Conservation (phyloP, 2,797 vertebrate species). For the Enteromius paludinosus region DNA sequence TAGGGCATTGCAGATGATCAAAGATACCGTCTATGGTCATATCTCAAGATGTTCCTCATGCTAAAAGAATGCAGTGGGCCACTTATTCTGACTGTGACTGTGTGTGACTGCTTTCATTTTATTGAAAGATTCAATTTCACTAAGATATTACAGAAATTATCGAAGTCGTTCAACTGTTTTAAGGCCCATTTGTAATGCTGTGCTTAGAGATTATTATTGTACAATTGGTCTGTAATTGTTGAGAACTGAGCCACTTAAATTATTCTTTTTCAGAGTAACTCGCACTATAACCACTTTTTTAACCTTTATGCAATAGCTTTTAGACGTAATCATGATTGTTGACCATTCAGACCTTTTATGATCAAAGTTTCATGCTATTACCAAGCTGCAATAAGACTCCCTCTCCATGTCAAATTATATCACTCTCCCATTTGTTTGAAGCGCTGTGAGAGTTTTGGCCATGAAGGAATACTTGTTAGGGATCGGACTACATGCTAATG, state of each 20-base stretch:
- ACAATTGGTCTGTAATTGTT: constrained; percentile 19
- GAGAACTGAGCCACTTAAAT: constrained; percentile 21
- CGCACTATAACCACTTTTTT: background rate
- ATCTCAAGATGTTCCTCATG: background rate
- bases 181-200: background rate
- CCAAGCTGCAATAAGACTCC: constrained; percentile 17
- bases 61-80: background rate
- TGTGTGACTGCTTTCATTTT: background rate
- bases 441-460: constrained; percentile 16
- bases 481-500: constrained; percentile 45
- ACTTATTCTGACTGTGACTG: background rate
- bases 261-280: background rate
- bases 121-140: background rate
- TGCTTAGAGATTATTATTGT: constrained; percentile 15
- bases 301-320: constrained; percentile 13
- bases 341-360: constrained; percentile 24
- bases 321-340: constrained; percentile 13
- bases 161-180: background rate
- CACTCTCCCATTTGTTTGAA: constrained; percentile 38
- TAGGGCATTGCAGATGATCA: background rate
- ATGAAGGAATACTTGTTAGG: constrained; percentile 35
- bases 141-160: constrained; percentile 22
- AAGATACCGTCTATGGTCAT: background rate
- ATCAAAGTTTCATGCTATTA: constrained; percentile 33
- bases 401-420: constrained; percentile 44